Evolutionary conservation across 2,888 invertebrate genomes (phyloP).

Genomic region (Prostheceraeus crozeri): DNA sequence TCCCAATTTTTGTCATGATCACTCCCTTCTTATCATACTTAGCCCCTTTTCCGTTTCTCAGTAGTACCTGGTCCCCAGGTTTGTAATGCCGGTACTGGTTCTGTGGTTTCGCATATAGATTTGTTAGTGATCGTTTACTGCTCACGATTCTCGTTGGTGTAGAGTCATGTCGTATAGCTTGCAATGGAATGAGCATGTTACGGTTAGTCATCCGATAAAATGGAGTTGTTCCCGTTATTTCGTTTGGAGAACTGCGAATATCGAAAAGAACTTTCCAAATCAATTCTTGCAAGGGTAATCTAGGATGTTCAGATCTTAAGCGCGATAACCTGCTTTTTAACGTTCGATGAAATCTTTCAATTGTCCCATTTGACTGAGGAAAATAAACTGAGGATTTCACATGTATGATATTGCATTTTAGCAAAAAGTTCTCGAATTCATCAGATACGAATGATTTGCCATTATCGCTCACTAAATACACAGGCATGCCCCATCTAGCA

Average conservation of each 20-base stretch:
- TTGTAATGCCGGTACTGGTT: too few species aligned
- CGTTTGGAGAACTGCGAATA: slow-evolving; percentile 5
- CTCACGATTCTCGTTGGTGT: too few species aligned
- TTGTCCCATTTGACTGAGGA: slow-evolving; percentile 5
- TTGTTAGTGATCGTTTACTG: too few species aligned
- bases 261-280: slow-evolving; percentile 9
- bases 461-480: not conserved
- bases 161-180: too few species aligned
- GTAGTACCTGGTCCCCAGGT: too few species aligned
- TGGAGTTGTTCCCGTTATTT: slow-evolving; percentile 22
- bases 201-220: slow-evolving; percentile 12
- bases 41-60: too few species aligned
- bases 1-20: too few species aligned
- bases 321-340: not conserved
- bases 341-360: slow-evolving; percentile 14
- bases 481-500: slow-evolving; percentile 16
- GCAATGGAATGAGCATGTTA: slow-evolving; percentile 23
- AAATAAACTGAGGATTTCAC: slow-evolving; percentile 19
- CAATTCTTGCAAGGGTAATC: not conserved
- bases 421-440: slow-evolving; percentile 19
- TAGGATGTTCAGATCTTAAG: not conserved
- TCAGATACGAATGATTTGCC: slow-evolving; percentile 1
- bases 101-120: too few species aligned
- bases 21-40: too few species aligned
- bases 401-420: slow-evolving; percentile 19